phyloP scores from a whole-genome alignment of 2,888 invertebrate genomes.

The Leucania comma region DNA sequence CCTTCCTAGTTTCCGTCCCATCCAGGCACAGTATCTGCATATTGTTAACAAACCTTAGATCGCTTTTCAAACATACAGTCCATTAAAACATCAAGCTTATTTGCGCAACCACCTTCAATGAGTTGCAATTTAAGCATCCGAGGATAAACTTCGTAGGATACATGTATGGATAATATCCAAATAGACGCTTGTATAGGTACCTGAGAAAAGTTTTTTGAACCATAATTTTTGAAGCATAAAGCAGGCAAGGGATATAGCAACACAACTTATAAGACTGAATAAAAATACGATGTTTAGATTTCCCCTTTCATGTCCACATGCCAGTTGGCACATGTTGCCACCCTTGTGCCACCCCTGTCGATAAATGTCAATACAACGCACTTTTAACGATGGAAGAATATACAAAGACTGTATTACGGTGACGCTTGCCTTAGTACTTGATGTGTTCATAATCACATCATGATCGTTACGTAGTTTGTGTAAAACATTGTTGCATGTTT shows the following conservation, averaged over 20 bases:
- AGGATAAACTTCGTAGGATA: too few species aligned
- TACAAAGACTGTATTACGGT: constrained; percentile 13
- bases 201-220: too few species aligned
- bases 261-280: constrained; percentile 5
- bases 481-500: neutral
- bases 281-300: constrained; percentile 16
- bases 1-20: too few species aligned
- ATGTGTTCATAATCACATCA: constrained; percentile 8
- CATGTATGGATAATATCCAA: too few species aligned
- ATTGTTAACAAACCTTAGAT: too few species aligned
- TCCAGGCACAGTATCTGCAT: too few species aligned
- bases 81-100: too few species aligned
- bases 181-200: too few species aligned
- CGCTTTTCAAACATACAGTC: too few species aligned
- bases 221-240: too few species aligned
- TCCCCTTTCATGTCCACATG: constrained; percentile 30
- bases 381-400: constrained; percentile 57
- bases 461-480: constrained; percentile 1
- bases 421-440: constrained; percentile 11
- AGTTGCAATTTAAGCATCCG: too few species aligned
- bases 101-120: too few species aligned
- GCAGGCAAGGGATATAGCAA: neutral
- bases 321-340: constrained; percentile 13
- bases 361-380: constrained; percentile 35
- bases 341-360: constrained; percentile 25